Percentiles rank a stretch among this genome's conserved stretches.
phyloP scores from a whole-genome alignment of 2,888 invertebrate genomes.

The Drosophila algonquin region DNA sequence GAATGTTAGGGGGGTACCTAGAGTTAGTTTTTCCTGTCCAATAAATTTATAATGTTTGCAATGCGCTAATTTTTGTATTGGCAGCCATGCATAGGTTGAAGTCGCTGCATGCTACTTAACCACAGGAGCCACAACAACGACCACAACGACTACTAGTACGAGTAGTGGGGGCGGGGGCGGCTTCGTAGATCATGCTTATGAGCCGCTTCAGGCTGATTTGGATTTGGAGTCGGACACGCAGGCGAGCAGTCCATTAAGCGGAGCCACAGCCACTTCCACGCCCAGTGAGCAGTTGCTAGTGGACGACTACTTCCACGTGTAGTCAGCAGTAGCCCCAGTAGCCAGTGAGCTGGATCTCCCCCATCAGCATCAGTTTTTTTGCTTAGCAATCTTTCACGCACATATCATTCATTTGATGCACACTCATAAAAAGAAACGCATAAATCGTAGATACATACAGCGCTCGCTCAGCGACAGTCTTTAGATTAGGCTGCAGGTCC shows the following conservation, averaged over 20 bases:
- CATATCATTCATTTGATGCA: slow-evolving; percentile 58
- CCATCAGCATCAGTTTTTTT: slow-evolving; percentile 44
- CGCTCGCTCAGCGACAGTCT: slow-evolving; percentile 54
- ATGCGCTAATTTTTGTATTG: too few species aligned
- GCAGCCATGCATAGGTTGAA: too few species aligned
- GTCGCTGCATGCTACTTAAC: slow-evolving; percentile 89
- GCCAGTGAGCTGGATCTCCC: slow-evolving; percentile 69
- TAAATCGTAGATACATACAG: slow-evolving; percentile 34
- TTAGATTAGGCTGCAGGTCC: slow-evolving; percentile 49
- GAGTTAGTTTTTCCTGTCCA: too few species aligned
- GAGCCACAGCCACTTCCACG: slow-evolving; percentile 55
- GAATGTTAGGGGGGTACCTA: too few species aligned
- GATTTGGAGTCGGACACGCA: slow-evolving; percentile 78
- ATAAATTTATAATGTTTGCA: too few species aligned
- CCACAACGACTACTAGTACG: slow-evolving; percentile 46
- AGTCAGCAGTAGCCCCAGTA: slow-evolving; percentile 29
- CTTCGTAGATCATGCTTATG: slow-evolving; percentile 88
- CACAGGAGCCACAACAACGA: slow-evolving; percentile 47
- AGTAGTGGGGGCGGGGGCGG: slow-evolving; percentile 42
- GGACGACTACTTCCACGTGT: slow-evolving; percentile 84
- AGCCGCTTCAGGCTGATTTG: slow-evolving; percentile 83
- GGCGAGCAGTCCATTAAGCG: slow-evolving; percentile 63
- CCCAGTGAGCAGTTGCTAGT: slow-evolving; percentile 78
- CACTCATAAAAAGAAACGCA: slow-evolving; percentile 15
- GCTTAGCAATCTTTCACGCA: slow-evolving; percentile 65